Evolutionary conservation across 2,797 vertebrate genomes (phyloP).

Genomic region (Cyprinodon diabolis): DNA sequence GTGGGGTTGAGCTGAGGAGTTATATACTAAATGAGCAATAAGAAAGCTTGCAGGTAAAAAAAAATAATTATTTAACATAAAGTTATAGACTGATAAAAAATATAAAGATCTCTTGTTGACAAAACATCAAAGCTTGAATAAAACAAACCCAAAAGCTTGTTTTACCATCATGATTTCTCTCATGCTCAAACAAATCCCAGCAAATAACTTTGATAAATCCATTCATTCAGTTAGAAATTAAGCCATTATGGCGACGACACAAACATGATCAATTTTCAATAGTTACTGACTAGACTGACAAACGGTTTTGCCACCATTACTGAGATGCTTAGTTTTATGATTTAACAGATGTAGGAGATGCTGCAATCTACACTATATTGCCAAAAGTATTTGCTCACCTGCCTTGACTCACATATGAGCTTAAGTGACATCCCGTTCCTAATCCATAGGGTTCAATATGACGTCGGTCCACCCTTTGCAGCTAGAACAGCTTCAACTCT

Average conservation of each 20-base stretch:
- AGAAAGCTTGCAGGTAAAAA: neutral
- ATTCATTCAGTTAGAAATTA: neutral
- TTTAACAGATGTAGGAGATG: slow-evolving; percentile 71
- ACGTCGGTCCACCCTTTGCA: too few species aligned
- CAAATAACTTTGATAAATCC: neutral
- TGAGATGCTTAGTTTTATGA: slow-evolving; percentile 49
- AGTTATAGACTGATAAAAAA: neutral
- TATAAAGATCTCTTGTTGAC: neutral
- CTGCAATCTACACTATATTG: slow-evolving; percentile 55
- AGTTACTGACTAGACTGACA: slow-evolving; percentile 41
- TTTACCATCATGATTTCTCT: neutral
- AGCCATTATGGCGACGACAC: neutral
- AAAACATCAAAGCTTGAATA: neutral
- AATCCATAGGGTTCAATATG: too few species aligned
- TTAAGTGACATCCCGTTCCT: too few species aligned
- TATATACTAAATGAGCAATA: neutral
- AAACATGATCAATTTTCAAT: neutral
- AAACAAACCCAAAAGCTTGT: neutral
- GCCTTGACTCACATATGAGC: too few species aligned
- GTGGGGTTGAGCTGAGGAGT: neutral
- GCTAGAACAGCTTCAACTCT: too few species aligned
- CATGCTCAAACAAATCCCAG: neutral
- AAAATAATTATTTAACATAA: neutral
- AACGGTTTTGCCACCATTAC: slow-evolving; percentile 65
- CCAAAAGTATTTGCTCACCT: too few species aligned